phyloP scores from a whole-genome alignment of 2,888 invertebrate genomes.

The Eristalinus aeneus region DNA sequence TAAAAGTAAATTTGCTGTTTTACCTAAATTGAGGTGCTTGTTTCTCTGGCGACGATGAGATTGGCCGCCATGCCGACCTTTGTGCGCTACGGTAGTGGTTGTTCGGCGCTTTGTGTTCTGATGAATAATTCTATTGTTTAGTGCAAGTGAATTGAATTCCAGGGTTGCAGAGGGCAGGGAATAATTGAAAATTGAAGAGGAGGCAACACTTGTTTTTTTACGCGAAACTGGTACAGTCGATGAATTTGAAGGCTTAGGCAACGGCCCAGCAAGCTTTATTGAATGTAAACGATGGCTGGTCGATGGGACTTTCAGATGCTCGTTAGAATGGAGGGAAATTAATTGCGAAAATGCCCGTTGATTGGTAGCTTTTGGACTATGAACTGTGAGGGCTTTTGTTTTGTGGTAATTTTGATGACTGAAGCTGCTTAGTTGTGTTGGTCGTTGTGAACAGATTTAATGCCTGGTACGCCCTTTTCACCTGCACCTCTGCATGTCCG shows the following conservation, averaged over 20 bases:
- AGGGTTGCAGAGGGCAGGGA: constrained; percentile 21
- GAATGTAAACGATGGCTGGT: not conserved
- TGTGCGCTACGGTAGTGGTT: not conserved
- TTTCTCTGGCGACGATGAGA: constrained; percentile 11
- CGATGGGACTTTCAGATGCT: not conserved
- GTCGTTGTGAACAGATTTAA: too few species aligned
- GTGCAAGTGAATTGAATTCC: constrained; percentile 54
- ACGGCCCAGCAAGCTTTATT: not conserved
- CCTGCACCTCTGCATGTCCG: too few species aligned
- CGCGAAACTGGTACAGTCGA: not conserved
- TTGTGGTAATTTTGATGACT: too few species aligned
- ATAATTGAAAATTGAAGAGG: constrained; percentile 8
- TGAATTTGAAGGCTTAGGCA: not conserved
- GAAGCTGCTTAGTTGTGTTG: too few species aligned
- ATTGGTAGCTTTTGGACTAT: too few species aligned
- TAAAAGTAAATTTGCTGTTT: constrained; percentile 65
- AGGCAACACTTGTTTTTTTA: not conserved
- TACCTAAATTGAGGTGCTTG: constrained; percentile 59
- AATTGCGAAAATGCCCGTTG: too few species aligned
- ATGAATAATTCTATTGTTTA: constrained; percentile 62
- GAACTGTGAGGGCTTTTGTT: too few species aligned
- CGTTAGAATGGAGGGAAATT: not conserved
- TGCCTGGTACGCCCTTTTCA: too few species aligned
- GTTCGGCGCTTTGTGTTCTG: constrained; percentile 3
- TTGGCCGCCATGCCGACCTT: constrained; percentile 2